phyloP scores from a whole-genome alignment of 2,113 vertebrate genomes.

The Poeciliopsis occidentalis region DNA sequence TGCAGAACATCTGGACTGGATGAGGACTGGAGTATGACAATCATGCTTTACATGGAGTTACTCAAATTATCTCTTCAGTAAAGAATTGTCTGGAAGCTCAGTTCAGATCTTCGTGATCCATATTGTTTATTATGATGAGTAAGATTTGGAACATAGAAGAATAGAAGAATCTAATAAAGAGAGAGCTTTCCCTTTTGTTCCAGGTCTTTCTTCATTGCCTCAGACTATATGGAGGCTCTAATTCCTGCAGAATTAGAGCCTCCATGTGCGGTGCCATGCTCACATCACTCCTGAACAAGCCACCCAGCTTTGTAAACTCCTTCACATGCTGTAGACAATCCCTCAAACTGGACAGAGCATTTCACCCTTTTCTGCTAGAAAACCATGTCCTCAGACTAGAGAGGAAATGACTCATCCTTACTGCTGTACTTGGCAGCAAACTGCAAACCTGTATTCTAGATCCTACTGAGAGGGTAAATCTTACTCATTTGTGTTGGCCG shows the following conservation, averaged over 20 bases:
- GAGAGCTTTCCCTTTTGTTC: neutral
- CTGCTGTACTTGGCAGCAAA: too few relatives aligned
- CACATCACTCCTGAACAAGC: neutral
- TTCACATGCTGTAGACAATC: neutral
- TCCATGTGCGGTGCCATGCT: too few relatives aligned
- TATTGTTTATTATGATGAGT: neutral
- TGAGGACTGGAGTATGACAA: neutral
- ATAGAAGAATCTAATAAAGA: neutral
- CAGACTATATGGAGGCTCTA: too few relatives aligned
- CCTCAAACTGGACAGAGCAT: neutral
- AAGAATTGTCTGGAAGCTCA: too few relatives aligned
- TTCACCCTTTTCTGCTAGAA: neutral
- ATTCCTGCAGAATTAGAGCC: too few relatives aligned
- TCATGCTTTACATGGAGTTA: neutral
- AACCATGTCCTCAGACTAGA: neutral
- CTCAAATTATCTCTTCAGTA: too few relatives aligned
- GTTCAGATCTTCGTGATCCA: neutral
- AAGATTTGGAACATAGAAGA: neutral
- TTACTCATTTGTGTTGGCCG: too few relatives aligned
- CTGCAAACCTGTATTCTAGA: too few relatives aligned
- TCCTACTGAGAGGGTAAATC: too few relatives aligned
- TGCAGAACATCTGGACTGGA: neutral
- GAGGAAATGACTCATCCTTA: too few relatives aligned
- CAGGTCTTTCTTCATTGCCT: too few relatives aligned
- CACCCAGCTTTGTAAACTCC: neutral